Conservation (phyloP, 2,888 invertebrate species). For the Ommatoiulus sabulosus region DNA sequence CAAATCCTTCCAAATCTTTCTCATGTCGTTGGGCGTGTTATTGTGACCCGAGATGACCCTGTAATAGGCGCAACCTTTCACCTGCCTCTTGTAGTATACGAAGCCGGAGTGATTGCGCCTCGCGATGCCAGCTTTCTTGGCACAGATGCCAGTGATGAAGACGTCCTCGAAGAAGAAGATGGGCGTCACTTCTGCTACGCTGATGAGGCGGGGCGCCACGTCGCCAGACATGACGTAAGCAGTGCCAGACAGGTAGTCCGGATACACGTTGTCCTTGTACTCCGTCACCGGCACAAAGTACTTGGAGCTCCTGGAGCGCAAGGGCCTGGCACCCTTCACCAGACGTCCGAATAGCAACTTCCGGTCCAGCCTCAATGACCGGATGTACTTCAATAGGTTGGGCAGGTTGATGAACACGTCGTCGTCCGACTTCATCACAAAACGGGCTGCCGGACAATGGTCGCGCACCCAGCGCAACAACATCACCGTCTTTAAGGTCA, state of each 20-base stretch:
- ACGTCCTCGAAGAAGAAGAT: slow-evolving; percentile 60
- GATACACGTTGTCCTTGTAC: slow-evolving; percentile 61
- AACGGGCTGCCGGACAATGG: slow-evolving; percentile 61
- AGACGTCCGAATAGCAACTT: slow-evolving; percentile 61
- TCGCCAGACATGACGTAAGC: slow-evolving; percentile 62
- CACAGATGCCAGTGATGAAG: slow-evolving; percentile 67
- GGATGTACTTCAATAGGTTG: slow-evolving; percentile 61
- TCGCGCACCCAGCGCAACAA: slow-evolving; percentile 62
- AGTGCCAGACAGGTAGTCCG: slow-evolving; percentile 63
- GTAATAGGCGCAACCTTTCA: slow-evolving; percentile 69
- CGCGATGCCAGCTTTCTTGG: slow-evolving; percentile 72
- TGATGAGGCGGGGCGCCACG: slow-evolving; percentile 55
- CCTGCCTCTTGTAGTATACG: slow-evolving; percentile 71
- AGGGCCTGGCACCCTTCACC: slow-evolving; percentile 61
- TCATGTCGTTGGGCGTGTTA: slow-evolving; percentile 59
- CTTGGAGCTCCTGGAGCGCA: slow-evolving; percentile 61
- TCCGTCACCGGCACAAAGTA: slow-evolving; percentile 61
- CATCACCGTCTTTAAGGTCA: slow-evolving; percentile 62
- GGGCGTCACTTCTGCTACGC: slow-evolving; percentile 52
- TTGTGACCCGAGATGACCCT: slow-evolving; percentile 59
- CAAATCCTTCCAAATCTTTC: slow-evolving; percentile 59
- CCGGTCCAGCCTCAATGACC: slow-evolving; percentile 52
- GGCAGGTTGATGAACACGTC: slow-evolving; percentile 63
- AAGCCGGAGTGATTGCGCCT: slow-evolving; percentile 77
- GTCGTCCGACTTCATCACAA: slow-evolving; percentile 63